Percentiles rank a stretch among this genome's conserved stretches.
These are phyloP conservation scores for Eulemur rufifrons DNA, from an alignment of 2,113 vertebrate genomes.

Conservation along the genomic window DNA sequence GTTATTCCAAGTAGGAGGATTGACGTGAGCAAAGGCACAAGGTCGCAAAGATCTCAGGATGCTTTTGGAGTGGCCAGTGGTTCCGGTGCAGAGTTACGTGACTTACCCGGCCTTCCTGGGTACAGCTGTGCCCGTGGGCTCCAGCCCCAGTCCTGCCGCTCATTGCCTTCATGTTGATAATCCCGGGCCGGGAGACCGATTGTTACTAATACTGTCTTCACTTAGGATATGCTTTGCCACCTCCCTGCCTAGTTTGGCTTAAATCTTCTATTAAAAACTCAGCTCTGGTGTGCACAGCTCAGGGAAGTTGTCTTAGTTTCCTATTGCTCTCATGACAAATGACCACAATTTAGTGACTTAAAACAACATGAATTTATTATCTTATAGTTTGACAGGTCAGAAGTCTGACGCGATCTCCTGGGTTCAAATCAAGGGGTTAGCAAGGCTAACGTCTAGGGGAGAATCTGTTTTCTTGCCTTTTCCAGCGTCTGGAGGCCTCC, in stretches of 20 bases:
- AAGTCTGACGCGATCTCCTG: fast-evolving
- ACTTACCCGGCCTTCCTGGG: too few relatives aligned
- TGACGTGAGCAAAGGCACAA: not conserved
- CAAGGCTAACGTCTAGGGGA: not conserved
- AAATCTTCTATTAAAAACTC: not conserved
- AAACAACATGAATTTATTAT: not conserved
- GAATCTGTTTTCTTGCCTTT: too few relatives aligned
- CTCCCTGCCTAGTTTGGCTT: not conserved
- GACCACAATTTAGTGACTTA: not conserved
- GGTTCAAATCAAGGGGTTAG: not conserved
- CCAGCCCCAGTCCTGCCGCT: fast-evolving
- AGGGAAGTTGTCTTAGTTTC: not conserved
- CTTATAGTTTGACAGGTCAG: fast-evolving
- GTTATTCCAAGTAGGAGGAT: not conserved
- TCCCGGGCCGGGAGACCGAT: not conserved
- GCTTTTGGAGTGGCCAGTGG: not conserved
- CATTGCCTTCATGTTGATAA: not conserved
- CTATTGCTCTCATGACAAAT: not conserved
- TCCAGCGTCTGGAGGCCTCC: not conserved
- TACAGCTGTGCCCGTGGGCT: fast-evolving
- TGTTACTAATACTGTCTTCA: not conserved
- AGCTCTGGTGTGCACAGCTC: not conserved
- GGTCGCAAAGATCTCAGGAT: not conserved
- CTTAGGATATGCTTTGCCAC: fast-evolving
- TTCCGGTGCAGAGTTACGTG: too few relatives aligned